Base-by-base conservation (phyloP, 2,888 invertebrate species). In the Apodemia duryi region DNA sequence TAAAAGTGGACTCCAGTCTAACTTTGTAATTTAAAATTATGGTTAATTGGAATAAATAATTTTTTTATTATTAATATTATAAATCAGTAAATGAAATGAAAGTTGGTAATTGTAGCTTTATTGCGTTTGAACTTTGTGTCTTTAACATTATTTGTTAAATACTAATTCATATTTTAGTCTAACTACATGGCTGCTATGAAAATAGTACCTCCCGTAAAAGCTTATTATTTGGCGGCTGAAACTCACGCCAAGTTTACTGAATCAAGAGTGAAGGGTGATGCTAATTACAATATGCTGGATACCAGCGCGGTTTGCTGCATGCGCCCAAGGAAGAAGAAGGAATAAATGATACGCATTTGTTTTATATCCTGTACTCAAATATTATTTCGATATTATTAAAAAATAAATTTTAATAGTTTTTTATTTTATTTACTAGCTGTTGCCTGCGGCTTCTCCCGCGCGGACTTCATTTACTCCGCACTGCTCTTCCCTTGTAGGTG, bases 241-340 rank as follows among this genome's bases (percentile, higher is more conserved):
- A 93, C 93, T 4, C 96, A 97, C 79, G 93, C 94, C 7, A 95
- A 95, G 79, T 97, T 94, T 79, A 92, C 94, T 1, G 93, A 93
- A 72, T 94, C 94, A 2, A 93, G 93, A 63, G 87, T 93, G 62
- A 93, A 94, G 68, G 96, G 95, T 21, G 89, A 93, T 64, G 93
- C 95, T 5, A 93, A 95, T 74, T 96, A 95, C 77, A 95, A 96
- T 77, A 92, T 93, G 91, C 78, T 93, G 60, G 91, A 90, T 65
- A 84, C 91, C 66, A 91, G 83, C 69, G 84, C 92, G 68, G 84
- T 92, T 72, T 78, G 90, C 78, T 89, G 88, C 79, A 86, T 89
- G 84, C 88, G 89, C 52, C 90, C 89, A 1, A 85, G 89, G 71
- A 91, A 90, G 88, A 90, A 90, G 89, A 90, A 91, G 78, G 85